A percentile compares a stretch with the other conserved stretches of the same genome.
Evolutionary conservation across 2,113 vertebrate genomes (phyloP).

Genomic region (Manacus vitellinus): DNA sequence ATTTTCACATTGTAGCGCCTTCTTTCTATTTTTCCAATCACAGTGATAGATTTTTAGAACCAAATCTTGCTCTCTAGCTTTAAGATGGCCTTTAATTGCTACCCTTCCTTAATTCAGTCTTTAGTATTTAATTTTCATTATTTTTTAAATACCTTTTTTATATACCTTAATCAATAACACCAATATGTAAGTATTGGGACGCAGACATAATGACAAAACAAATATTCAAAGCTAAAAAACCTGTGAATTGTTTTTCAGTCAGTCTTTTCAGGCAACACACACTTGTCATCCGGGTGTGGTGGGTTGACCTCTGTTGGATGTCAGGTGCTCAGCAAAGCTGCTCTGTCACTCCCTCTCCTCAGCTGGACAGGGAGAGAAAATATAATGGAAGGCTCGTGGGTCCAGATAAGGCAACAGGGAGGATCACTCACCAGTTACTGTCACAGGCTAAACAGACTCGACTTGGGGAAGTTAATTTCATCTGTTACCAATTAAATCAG

Average conservation of each 20-base stretch:
- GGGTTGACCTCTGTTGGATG: fast-evolving
- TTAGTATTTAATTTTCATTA: background rate
- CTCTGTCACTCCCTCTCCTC: background rate
- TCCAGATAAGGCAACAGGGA: background rate
- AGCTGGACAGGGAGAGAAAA: background rate
- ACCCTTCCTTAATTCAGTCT: background rate
- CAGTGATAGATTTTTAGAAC: background rate
- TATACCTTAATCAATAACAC: background rate
- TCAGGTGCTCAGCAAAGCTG: background rate
- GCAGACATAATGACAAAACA: background rate
- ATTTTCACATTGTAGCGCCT: background rate
- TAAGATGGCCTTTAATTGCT: background rate
- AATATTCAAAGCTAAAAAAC: background rate
- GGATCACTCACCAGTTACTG: background rate
- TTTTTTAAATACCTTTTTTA: background rate
- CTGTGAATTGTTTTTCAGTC: background rate
- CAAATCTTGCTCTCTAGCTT: background rate
- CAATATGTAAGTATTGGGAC: background rate
- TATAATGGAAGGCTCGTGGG: background rate
- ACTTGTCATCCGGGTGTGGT: background rate
- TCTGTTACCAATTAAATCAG: background rate
- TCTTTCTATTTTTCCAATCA: background rate
- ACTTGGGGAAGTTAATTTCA: background rate
- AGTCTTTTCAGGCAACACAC: background rate
- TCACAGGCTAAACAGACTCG: background rate